A percentile compares a stretch with the other conserved stretches of the same genome.
Evolutionary conservation across 2,797 vertebrate genomes (phyloP).

Genomic region (Eupleurogrammus muticus): DNA sequence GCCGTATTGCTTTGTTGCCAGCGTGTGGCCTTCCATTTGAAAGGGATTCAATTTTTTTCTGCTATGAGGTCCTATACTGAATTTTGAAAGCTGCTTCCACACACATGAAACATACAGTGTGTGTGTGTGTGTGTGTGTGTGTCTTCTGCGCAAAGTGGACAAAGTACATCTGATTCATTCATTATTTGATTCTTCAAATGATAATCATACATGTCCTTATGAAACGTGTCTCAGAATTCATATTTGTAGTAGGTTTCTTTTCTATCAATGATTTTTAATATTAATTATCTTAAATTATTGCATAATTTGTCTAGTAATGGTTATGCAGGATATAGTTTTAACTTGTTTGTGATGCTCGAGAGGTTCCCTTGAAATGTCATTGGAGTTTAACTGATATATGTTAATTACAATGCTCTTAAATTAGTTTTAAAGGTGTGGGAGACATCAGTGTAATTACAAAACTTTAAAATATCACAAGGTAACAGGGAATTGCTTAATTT

Average conservation of each 20-base stretch:
- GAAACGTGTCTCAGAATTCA: slow-evolving; percentile 5
- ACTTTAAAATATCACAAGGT: too few relatives aligned
- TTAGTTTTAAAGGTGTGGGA: slow-evolving; percentile 41
- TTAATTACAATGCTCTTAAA: slow-evolving; percentile 47
- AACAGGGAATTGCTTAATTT: slow-evolving; percentile 56
- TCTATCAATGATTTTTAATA: not conserved
- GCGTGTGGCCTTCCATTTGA: slow-evolving; percentile 27
- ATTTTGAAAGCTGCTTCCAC: not conserved
- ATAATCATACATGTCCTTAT: not conserved
- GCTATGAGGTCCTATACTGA: not conserved
- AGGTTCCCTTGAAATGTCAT: too few relatives aligned
- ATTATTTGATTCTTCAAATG: not conserved
- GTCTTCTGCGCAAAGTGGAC: slow-evolving; percentile 5
- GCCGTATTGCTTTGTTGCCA: slow-evolving; percentile 42
- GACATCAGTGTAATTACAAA: too few relatives aligned
- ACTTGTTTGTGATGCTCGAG: slow-evolving; percentile 38
- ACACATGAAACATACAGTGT: not conserved
- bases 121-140: too few relatives aligned
- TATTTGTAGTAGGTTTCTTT: too few relatives aligned
- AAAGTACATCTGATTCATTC: not conserved
- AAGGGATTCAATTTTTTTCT: slow-evolving; percentile 21
- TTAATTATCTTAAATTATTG: slow-evolving; percentile 9
- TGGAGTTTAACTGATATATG: slow-evolving; percentile 43
- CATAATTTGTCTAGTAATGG: slow-evolving; percentile 3
- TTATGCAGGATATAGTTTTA: slow-evolving; percentile 25